Evolutionary conservation across 2,888 invertebrate species (phyloP).

Genomic region (Ceraclea dissimilis): DNA sequence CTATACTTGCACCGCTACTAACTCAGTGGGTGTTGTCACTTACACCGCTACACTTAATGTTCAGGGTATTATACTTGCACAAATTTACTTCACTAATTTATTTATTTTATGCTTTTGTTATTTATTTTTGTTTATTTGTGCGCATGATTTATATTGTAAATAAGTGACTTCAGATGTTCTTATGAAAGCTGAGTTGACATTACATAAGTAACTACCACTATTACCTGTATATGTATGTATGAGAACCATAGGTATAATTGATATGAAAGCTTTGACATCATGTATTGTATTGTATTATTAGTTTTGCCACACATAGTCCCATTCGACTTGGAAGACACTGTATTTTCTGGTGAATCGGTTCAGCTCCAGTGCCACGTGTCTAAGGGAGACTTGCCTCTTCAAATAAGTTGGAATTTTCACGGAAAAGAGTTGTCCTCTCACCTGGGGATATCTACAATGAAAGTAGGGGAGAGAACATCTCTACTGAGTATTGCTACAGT

Average conservation of each 20-base stretch:
- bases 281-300: constrained; percentile 30
- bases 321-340: constrained; percentile 53
- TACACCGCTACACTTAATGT: constrained; percentile 56
- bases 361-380: constrained; percentile 56
- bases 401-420: constrained; percentile 70
- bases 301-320: constrained; percentile 58
- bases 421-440: constrained; percentile 48
- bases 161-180: too few species aligned
- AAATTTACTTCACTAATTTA: constrained; percentile 9
- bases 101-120: constrained; percentile 10
- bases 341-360: constrained; percentile 57
- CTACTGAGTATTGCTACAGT: constrained; percentile 57
- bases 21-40: constrained; percentile 53
- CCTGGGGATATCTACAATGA: constrained; percentile 50
- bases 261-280: constrained; percentile 13
- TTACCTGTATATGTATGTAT: too few species aligned
- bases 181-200: too few species aligned
- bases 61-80: constrained; percentile 48
- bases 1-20: constrained; percentile 59
- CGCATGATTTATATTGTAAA: neutral
- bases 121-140: constrained; percentile 9
- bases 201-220: too few species aligned
- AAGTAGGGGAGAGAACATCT: constrained; percentile 56
- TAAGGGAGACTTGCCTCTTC: constrained; percentile 64
- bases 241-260: neutral